Evolutionary conservation across 2,888 invertebrate species (phyloP).

Genomic region (Morpho helenor): DNA sequence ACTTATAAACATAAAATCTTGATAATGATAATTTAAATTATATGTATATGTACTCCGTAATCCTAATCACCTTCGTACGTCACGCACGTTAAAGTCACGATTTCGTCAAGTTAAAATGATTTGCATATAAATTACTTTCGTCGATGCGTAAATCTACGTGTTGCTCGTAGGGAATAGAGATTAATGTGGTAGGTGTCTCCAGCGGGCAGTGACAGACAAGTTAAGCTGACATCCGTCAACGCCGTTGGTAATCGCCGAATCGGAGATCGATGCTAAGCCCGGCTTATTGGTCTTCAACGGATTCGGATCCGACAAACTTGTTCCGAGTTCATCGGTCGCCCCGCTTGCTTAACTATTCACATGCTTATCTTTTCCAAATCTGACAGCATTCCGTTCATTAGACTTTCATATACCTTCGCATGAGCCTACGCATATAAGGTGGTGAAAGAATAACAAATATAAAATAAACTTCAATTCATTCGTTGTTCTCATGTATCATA

Average conservation of each 20-base stretch:
- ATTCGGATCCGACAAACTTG: conserved; percentile 53
- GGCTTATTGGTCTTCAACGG: conserved; percentile 71
- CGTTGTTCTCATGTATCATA: conserved; percentile 9
- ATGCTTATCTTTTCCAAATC: conserved; percentile 60
- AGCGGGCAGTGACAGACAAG: conserved; percentile 68
- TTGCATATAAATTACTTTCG: conserved; percentile 78
- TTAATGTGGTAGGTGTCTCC: conserved; percentile 71
- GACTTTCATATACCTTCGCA: conserved; percentile 24
- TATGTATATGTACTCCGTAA: background rate
- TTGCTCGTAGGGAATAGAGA: conserved; percentile 72
- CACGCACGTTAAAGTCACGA: conserved; percentile 65
- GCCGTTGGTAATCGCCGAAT: conserved; percentile 71
- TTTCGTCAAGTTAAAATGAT: conserved; percentile 71
- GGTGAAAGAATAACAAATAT: conserved; percentile 15
- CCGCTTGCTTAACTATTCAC: conserved; percentile 39
- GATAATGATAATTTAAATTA: background rate
- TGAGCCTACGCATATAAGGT: conserved; percentile 22
- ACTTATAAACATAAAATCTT: too few species aligned
- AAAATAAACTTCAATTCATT: conserved; percentile 5
- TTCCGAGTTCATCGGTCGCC: conserved; percentile 51
- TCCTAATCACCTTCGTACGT: conserved; percentile 49
- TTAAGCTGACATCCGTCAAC: conserved; percentile 78
- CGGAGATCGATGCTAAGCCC: conserved; percentile 74
- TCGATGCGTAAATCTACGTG: conserved; percentile 74
- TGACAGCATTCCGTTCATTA: conserved; percentile 55